These are phyloP conservation scores for Oreochromis mossambicus DNA, from an alignment of 2,797 vertebrate species.

Conservation along the genomic window DNA sequence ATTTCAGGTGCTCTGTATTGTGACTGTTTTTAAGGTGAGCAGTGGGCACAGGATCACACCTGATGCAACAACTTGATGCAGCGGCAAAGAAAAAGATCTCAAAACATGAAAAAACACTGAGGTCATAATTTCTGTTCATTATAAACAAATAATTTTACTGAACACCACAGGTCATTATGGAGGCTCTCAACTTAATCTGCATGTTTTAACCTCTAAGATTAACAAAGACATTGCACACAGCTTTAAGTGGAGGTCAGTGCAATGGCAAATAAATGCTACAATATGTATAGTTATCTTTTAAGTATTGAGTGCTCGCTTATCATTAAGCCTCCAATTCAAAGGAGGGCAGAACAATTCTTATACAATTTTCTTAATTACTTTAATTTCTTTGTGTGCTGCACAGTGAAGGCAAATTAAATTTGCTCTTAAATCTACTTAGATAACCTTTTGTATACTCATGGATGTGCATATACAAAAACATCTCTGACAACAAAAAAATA, in stretches of 20 bases:
- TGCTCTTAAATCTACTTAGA: background rate
- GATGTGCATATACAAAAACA: background rate
- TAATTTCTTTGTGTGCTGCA: background rate
- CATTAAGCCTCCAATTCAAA: background rate
- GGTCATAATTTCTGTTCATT: background rate
- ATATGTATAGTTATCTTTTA: background rate
- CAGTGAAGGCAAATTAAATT: background rate
- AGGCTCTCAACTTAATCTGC: background rate
- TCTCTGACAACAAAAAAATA: background rate
- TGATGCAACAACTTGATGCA: background rate
- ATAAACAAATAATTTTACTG: background rate
- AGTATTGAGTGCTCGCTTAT: background rate
- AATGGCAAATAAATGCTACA: background rate
- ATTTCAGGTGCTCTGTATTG: background rate
- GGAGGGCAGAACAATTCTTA: background rate
- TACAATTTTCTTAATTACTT: background rate
- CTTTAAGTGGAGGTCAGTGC: background rate
- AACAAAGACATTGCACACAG: fast-evolving
- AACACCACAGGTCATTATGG: background rate
- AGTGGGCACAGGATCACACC: background rate
- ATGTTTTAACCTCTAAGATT: background rate
- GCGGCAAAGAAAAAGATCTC: background rate
- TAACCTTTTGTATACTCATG: background rate
- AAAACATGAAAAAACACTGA: background rate
- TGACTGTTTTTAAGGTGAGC: background rate